Evolutionary conservation across 2,888 invertebrate genomes (phyloP), one percentile per base, ranked within the genome.

Genomic region (Gordius sp.): DNA sequence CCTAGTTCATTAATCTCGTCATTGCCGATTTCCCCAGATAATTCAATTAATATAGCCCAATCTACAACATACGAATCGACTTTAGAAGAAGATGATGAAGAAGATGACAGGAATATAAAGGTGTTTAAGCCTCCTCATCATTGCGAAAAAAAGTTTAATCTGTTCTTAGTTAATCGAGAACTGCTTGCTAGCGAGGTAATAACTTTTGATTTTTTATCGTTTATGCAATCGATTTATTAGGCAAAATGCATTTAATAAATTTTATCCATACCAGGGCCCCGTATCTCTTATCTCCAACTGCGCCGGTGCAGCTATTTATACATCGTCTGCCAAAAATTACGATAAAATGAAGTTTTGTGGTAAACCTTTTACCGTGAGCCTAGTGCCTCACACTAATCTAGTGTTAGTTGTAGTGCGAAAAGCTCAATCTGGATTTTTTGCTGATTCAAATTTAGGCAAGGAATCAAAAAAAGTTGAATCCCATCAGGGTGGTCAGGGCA

Each of bases 381-480:
- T 54, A 16, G 27, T 54, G 8, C 55, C 55, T 16, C 16, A 26
- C 13, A 54, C 55, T 4, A 54, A 54, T 54, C 55, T 54, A 4
- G 26, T 54, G 26, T 20, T 54, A 4, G 16, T 54, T 2, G 55
- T 54, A 13, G 55, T 28, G 4, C 8, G 47, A 23, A 47, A 47
- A 20, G 47, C 47, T 4, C 8, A 47, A 20, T 47, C 47, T 47
- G 23, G 47, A 8, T 47, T 47, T 47, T 47, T 47, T 47, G 47
- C 8, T 4, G 47, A 13, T 47, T 8, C 16, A 8, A n/a, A 8
- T 33, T 33, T 33, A n/a, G 39, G 8, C 8, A 33, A 33, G n/a
- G n/a, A 33, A 33, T 8, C 39, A 33, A 33, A 33, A 33, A 33
- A 33, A n/a, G 39, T 33, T 33, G 39, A 33, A 33, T n/a, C 39